Conservation (phyloP, 2,888 invertebrate species). For the Villa cingulata region DNA sequence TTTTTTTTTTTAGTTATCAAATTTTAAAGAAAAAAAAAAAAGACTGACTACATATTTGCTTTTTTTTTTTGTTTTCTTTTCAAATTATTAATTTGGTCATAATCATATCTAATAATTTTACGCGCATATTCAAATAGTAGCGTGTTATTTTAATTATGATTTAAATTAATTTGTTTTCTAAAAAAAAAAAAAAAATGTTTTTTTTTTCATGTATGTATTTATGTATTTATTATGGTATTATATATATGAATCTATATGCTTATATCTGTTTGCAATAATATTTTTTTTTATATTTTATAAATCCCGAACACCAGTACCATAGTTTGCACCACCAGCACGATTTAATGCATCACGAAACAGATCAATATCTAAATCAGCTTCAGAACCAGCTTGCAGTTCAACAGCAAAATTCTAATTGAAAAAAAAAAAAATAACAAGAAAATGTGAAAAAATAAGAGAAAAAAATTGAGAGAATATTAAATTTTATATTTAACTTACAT, state of each 20-base stretch:
- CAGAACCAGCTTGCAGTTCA: conserved; percentile 56
- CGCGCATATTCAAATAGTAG: no score
- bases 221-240: neutral
- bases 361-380: conserved; percentile 54
- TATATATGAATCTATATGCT: no score
- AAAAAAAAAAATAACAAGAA: neutral
- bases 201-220: neutral
- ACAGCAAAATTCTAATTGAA: conserved; percentile 59
- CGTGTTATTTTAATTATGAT: neutral
- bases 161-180: neutral
- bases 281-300: conserved; percentile 16
- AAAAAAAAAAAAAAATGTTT: no score
- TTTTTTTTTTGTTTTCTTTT: no score
- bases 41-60: no score
- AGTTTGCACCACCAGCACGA: conserved; percentile 67
- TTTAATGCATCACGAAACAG: conserved; percentile 54
- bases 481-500: conserved; percentile 46
- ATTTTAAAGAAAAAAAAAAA: no score
- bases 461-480: neutral
- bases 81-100: no score
- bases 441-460: neutral
- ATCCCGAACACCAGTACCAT: conserved; percentile 61
- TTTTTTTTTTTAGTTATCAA: no score
- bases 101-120: no score
- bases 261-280: no score